Evolutionary conservation across 2,113 vertebrate genomes (phyloP).

Genomic region (Ceyx cyanopectus): DNA sequence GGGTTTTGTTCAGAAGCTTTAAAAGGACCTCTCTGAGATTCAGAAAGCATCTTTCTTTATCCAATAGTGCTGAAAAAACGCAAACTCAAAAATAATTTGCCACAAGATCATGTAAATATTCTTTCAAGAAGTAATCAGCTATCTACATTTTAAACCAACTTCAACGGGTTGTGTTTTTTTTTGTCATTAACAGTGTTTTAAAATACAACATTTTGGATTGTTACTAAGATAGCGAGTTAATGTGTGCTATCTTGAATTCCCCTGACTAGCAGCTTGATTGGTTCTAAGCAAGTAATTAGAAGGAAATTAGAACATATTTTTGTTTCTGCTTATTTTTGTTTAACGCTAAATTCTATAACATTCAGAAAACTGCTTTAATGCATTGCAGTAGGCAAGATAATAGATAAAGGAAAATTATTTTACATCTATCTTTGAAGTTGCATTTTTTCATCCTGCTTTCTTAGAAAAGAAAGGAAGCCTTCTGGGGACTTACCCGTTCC

Average conservation of each 20-base stretch:
- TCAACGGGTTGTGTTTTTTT: neutral
- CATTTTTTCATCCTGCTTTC: neutral
- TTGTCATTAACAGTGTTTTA: neutral
- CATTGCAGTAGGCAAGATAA: constrained; percentile 4
- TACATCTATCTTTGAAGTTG: neutral
- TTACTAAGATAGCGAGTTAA: neutral
- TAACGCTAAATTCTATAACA: constrained; percentile 14
- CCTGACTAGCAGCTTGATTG: neutral
- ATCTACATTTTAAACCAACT: neutral
- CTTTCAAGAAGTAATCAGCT: neutral
- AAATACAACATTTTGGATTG: neutral
- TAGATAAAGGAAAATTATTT: constrained; percentile 45
- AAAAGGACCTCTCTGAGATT: neutral
- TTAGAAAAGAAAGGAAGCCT: constrained; percentile 26
- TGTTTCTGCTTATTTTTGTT: constrained; percentile 53
- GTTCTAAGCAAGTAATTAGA: constrained; percentile 36
- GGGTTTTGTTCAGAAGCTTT: neutral
- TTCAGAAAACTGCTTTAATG: neutral
- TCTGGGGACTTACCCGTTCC: constrained; percentile 15
- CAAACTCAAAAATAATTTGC: neutral
- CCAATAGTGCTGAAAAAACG: neutral
- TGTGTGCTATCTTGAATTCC: neutral
- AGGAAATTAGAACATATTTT: constrained; percentile 26
- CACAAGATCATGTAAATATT: neutral
- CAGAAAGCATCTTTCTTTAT: neutral